These are phyloP conservation scores for Cynodonichthys magdalenae DNA, from an alignment of 2,797 vertebrate genomes.

Conservation along the genomic window DNA sequence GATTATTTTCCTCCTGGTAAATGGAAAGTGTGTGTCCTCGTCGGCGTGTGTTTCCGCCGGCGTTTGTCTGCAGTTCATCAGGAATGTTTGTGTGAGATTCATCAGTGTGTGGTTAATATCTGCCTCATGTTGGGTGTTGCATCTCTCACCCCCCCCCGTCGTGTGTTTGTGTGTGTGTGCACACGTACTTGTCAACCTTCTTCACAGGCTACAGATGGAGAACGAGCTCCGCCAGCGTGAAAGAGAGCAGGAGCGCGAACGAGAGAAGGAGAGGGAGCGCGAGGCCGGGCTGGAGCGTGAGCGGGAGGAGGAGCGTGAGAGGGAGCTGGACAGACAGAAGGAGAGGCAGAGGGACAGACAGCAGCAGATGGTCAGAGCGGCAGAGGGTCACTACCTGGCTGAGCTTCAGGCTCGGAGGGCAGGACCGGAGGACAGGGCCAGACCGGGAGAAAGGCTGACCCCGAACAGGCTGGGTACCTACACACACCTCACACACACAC, in stretches of 20 bases:
- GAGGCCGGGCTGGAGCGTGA: slow-evolving; percentile 67
- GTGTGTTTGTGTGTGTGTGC: slow-evolving; percentile 36
- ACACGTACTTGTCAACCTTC: slow-evolving; percentile 66
- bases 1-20: slow-evolving; percentile 76
- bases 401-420: slow-evolving; percentile 85
- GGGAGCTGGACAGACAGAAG: slow-evolving; percentile 87
- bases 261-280: slow-evolving; percentile 72
- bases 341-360: slow-evolving; percentile 86
- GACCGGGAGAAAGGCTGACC: slow-evolving; percentile 83
- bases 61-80: slow-evolving; percentile 42
- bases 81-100: slow-evolving; percentile 70
- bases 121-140: slow-evolving; percentile 79
- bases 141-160: slow-evolving; percentile 76
- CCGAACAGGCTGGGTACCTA: slow-evolving; percentile 75
- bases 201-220: slow-evolving; percentile 90
- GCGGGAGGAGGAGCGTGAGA: slow-evolving; percentile 70
- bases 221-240: slow-evolving; percentile 85
- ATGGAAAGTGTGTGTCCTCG: slow-evolving; percentile 47
- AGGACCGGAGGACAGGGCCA: slow-evolving; percentile 84
- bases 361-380: slow-evolving; percentile 76
- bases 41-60: slow-evolving; percentile 34
- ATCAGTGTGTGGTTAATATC: slow-evolving; percentile 80
- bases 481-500: slow-evolving; percentile 2
- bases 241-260: slow-evolving; percentile 75
- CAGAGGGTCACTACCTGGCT: slow-evolving; percentile 82